A percentile compares a stretch with the other conserved stretches of the same genome.
Conservation (phyloP, 1,140 invertebrate species). For the Agrypnia vestita region DNA sequence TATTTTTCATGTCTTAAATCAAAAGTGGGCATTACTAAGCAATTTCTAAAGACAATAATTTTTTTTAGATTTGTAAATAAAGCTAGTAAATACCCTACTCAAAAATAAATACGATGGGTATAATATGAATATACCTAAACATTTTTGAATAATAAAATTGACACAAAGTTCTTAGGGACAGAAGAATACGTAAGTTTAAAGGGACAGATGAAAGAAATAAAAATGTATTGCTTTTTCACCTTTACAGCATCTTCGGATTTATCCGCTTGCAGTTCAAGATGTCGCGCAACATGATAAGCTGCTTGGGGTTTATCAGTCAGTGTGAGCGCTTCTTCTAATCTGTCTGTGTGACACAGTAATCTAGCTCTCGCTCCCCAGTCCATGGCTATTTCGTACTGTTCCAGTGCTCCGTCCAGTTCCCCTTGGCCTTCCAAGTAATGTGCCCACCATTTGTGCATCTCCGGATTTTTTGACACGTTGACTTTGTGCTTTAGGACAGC, state of each 20-base stretch:
- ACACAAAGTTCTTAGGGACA: too few species aligned
- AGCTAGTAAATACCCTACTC: too few species aligned
- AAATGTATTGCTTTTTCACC: constrained; percentile 59
- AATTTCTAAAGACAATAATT: too few species aligned
- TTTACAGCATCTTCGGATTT: constrained; percentile 89
- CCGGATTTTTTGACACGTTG: constrained; percentile 70
- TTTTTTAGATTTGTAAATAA: too few species aligned
- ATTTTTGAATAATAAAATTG: too few species aligned
- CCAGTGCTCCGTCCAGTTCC: constrained; percentile 92
- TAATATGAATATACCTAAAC: too few species aligned
- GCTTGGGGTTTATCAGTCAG: constrained; percentile 84
- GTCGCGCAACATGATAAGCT: constrained; percentile 93
- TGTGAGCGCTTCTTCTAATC: constrained; percentile 89
- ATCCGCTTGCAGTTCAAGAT: constrained; percentile 90
- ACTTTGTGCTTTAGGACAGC: constrained; percentile 72
- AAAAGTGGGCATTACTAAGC: too few species aligned
- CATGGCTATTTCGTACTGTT: constrained; percentile 90
- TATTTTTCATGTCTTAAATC: too few species aligned
- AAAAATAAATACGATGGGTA: too few species aligned
- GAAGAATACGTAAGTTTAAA: too few species aligned
- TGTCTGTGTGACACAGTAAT: constrained; percentile 87
- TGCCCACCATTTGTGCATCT: constrained; percentile 95
- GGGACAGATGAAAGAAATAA: too few species aligned
- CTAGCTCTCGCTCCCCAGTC: constrained; percentile 80
- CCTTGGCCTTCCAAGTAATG: constrained; percentile 97